phyloP scores from a whole-genome alignment of 1,140 invertebrate species.

The Drosophila azteca region DNA sequence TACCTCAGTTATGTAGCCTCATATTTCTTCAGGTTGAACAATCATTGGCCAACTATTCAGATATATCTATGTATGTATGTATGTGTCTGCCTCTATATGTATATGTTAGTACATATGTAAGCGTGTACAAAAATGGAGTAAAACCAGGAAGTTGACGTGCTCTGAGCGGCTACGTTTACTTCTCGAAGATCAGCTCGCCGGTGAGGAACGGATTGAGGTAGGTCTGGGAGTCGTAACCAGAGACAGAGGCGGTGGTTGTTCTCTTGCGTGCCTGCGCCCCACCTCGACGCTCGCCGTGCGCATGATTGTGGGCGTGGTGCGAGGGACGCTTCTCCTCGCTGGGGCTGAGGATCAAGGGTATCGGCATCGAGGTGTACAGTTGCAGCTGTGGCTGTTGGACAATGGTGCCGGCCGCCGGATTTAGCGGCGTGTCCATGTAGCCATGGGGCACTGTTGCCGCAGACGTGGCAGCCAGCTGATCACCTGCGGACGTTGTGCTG shows the following conservation, averaged over 20 bases:
- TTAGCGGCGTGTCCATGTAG: slow-evolving; percentile 72
- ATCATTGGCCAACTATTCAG: slow-evolving; percentile 9
- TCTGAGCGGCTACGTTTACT: slow-evolving; percentile 47
- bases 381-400: slow-evolving; percentile 67
- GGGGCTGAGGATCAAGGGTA: slow-evolving; percentile 76
- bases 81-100: slow-evolving; percentile 4
- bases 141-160: too few relatives aligned
- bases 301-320: slow-evolving; percentile 65
- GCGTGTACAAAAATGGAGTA: slow-evolving; percentile 11
- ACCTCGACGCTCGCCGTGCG: slow-evolving; percentile 59
- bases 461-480: slow-evolving; percentile 29
- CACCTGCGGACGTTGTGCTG: slow-evolving; percentile 25
- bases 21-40: slow-evolving; percentile 1
- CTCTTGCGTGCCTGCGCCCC: slow-evolving; percentile 57
- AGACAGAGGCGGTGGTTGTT: slow-evolving; percentile 67
- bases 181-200: slow-evolving; percentile 80
- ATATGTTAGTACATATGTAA: neutral
- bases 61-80: neutral
- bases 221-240: slow-evolving; percentile 77
- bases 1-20: too few relatives aligned
- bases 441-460: slow-evolving; percentile 50
- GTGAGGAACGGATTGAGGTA: slow-evolving; percentile 81
- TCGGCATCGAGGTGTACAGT: slow-evolving; percentile 78
- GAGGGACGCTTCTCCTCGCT: slow-evolving; percentile 71
- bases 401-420: slow-evolving; percentile 68